Conservation (phyloP, 2,888 invertebrate genomes). For the Amblyjoppa fuscipennis region DNA sequence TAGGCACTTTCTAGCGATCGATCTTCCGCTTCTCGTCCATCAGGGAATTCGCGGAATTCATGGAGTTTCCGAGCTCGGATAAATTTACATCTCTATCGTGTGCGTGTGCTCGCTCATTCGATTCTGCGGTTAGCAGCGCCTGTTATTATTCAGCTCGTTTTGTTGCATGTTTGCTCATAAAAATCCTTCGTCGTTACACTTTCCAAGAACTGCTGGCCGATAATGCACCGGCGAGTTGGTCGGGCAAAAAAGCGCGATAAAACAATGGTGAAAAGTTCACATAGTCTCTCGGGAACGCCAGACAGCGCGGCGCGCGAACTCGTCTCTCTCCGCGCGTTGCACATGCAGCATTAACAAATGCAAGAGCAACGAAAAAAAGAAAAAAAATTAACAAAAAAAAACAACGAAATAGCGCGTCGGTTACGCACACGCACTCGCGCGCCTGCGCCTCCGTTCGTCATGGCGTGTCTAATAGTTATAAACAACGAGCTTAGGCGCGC, state of each 20-base stretch:
- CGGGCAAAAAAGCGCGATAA: slow-evolving; percentile 36
- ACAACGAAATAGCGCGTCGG: slow-evolving; percentile 69
- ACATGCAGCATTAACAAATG: slow-evolving; percentile 37
- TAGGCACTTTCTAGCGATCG: slow-evolving; percentile 27
- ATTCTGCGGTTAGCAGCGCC: slow-evolving; percentile 2
- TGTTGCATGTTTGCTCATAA: slow-evolving; percentile 22
- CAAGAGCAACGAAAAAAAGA: slow-evolving; percentile 7
- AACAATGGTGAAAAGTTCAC: slow-evolving; percentile 70
- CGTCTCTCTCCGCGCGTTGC: slow-evolving; percentile 32
- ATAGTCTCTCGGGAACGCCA: slow-evolving; percentile 65
- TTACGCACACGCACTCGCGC: slow-evolving; percentile 58
- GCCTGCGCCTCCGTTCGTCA: slow-evolving; percentile 57
- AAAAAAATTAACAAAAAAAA: slow-evolving; percentile 35
- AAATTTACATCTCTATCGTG: background rate
- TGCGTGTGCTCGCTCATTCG: background rate
- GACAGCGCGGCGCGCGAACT: slow-evolving; percentile 68
- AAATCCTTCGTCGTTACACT: slow-evolving; percentile 54
- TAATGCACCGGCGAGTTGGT: slow-evolving; percentile 11
- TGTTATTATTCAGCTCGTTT: slow-evolving; percentile 55
- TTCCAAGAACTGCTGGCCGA: slow-evolving; percentile 57
- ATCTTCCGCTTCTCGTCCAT: slow-evolving; percentile 49
- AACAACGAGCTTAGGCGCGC: slow-evolving; percentile 52
- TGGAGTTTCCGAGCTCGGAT: slow-evolving; percentile 4
- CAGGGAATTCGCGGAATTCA: slow-evolving; percentile 59
- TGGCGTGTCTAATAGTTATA: slow-evolving; percentile 78